Evolutionary conservation across 2,797 vertebrate species (phyloP).

Genomic region (Chanos chanos): DNA sequence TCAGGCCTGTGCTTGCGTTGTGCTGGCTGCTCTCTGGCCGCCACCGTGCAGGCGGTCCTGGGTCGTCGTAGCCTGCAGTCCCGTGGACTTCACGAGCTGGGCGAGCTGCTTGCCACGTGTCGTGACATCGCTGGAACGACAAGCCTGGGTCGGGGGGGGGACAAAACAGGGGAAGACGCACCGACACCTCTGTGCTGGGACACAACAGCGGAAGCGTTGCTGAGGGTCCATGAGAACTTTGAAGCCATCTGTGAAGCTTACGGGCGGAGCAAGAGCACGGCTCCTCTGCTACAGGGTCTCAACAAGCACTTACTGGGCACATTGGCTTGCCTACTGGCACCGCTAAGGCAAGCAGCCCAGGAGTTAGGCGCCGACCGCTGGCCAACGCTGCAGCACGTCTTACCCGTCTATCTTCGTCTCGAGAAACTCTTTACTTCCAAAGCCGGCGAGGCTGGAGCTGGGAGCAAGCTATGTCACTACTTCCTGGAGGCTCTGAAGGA

Average conservation of each 20-base stretch:
- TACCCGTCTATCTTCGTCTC: conserved; percentile 92
- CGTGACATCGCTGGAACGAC: conserved; percentile 87
- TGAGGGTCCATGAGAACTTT: conserved; percentile 92
- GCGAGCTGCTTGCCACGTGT: conserved; percentile 89
- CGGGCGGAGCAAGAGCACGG: conserved; percentile 90
- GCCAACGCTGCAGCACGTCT: conserved; percentile 92
- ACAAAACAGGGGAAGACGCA: conserved; percentile 79
- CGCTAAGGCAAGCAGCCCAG: conserved; percentile 88
- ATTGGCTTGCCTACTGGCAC: conserved; percentile 86
- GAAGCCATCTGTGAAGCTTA: conserved; percentile 97
- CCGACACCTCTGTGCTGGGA: conserved; percentile 93
- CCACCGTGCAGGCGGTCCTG: conserved; percentile 90
- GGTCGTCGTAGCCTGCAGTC: conserved; percentile 94
- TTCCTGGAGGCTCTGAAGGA: conserved; percentile 97
- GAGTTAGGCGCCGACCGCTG: conserved; percentile 90
- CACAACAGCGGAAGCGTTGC: conserved; percentile 86
- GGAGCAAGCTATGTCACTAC: conserved; percentile 97
- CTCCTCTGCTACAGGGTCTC: conserved; percentile 90
- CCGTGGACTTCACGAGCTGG: conserved; percentile 91
- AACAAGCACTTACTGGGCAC: conserved; percentile 95
- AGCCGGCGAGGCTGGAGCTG: conserved; percentile 88
- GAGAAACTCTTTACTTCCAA: conserved; percentile 98
- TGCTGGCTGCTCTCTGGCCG: conserved; percentile 89
- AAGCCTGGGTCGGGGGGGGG: conserved; percentile 71
- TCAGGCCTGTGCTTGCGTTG: conserved; percentile 89